Base-by-base conservation (phyloP, 1,140 invertebrate genomes). In the Hyphantria cunea region DNA sequence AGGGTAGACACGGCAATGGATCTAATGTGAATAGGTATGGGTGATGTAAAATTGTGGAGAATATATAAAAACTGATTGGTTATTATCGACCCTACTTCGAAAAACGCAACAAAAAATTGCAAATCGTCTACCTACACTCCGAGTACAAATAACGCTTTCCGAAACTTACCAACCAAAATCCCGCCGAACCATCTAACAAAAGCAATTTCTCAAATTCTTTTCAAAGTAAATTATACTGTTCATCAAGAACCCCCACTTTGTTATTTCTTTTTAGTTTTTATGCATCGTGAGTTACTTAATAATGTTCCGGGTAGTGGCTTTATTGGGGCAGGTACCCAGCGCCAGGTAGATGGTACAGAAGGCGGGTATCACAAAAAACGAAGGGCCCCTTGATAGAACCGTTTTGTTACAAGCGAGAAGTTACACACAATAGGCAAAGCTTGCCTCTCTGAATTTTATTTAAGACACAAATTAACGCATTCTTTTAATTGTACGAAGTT, bases 241-340 rank as follows among this genome's bases (percentile, higher is more conserved):
- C 71, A 74, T 72, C 68, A 73, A 67, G 56, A 58, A 45, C 47
- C 32, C 52, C 56, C 58, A 51, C 45, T 66, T 62, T 70, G 60
- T 78, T 73, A 76, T 76, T 80, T 75, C 65, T 64, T 70, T 66
- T 52, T 62, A n/a, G 70, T 73, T 81, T 82, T 80, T 80, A 78
- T 74, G 78, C 69, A 67, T 76, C 64, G 68, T 73, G 62, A 72
- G 64, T 70, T 65, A 63, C 62, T 83, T 80, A 84, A 83, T 78
- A 78, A 68, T 70, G 75, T 87, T 85, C 80, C 75, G 78, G 77
- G 77, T 78, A 82, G 74, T 74, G 68, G 61, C 68, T 72, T 71
- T 66, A 72, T 74, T 71, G 68, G 70, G 64, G 68, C 79, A 84
- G 81, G 79, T 84, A 84, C 64, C 63, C 60, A 51, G 17, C 63